Conservation (phyloP, 2,888 invertebrate genomes). For the Perizoma affinitatum region DNA sequence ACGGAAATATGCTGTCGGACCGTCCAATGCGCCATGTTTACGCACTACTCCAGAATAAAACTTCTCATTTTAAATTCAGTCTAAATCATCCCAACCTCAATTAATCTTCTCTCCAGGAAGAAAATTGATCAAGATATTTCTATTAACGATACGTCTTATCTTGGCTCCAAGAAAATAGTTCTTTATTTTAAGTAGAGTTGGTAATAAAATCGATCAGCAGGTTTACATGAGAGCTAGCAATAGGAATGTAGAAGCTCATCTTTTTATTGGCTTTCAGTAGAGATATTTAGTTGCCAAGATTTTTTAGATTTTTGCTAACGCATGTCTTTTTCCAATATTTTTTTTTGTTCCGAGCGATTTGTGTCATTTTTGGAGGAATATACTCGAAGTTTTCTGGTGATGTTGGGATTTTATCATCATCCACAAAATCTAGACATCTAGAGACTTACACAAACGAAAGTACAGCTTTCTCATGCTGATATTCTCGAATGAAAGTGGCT, state of each 20-base stretch:
- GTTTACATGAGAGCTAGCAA: conserved; percentile 55
- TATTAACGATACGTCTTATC: neutral
- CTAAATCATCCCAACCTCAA: conserved; percentile 1
- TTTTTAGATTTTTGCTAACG: conserved; percentile 9
- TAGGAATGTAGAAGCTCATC: conserved; percentile 64
- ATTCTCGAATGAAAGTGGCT: no score
- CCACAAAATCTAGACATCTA: no score
- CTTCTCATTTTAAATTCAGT: neutral
- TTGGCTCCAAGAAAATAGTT: neutral
- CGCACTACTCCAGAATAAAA: no score
- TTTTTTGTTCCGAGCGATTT: neutral
- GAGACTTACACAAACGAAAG: no score
- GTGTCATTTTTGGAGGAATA: neutral
- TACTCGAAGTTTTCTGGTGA: no score
- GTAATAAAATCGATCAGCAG: conserved; percentile 44
- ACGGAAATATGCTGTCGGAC: no score
- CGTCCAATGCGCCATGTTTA: no score
- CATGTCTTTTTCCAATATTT: no score
- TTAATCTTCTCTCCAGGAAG: neutral
- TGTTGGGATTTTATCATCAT: no score
- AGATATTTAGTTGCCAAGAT: conserved; percentile 18
- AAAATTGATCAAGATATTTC: neutral
- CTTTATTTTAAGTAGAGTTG: neutral
- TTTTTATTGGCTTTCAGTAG: conserved; percentile 40
- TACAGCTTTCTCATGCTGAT: no score